These are phyloP conservation scores for Theonella swinhoei DNA, from an alignment of 37 sponge, comb jelly and placozoan species.

Conservation along the genomic window DNA sequence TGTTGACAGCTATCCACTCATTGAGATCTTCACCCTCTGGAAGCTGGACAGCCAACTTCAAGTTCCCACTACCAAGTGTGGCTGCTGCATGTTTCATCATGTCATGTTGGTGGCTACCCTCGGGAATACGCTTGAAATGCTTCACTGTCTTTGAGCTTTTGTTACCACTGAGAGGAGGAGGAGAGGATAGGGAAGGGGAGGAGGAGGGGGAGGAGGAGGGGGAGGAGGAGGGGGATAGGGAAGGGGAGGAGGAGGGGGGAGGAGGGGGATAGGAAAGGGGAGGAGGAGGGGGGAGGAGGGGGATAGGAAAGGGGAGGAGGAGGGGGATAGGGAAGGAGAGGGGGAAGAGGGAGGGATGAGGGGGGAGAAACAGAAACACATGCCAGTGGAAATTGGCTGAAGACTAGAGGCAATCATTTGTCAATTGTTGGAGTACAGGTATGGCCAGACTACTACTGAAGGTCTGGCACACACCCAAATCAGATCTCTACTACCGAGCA, in stretches of 20 bases:
- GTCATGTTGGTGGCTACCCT: conserved; percentile 91
- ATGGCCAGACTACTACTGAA: no score
- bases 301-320: neutral
- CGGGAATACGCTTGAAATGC: conserved; percentile 93
- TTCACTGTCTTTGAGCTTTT: conserved; percentile 87
- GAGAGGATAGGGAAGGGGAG: conserved; percentile 4
- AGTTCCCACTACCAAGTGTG: conserved; percentile 95
- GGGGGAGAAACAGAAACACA: no score
- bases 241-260: neutral
- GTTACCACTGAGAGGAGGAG: conserved; percentile 39
- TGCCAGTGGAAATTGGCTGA: no score
- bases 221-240: conserved; percentile 11
- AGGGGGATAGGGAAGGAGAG: no score
- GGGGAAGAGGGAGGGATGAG: no score
- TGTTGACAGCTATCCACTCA: conserved; percentile 99
- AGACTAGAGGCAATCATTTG: no score
- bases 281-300: no score
- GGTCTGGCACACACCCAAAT: no score
- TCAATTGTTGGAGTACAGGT: no score
- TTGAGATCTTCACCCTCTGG: conserved; percentile 98
- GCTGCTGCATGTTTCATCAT: conserved; percentile 91
- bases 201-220: neutral
- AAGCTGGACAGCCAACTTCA: conserved; percentile 90
- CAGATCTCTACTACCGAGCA: no score
- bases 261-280: no score